A percentile compares a stretch with the other conserved stretches of the same genome.
Conservation (phyloP, 2,113 vertebrate genomes). For the Dissostichus mawsoni region DNA sequence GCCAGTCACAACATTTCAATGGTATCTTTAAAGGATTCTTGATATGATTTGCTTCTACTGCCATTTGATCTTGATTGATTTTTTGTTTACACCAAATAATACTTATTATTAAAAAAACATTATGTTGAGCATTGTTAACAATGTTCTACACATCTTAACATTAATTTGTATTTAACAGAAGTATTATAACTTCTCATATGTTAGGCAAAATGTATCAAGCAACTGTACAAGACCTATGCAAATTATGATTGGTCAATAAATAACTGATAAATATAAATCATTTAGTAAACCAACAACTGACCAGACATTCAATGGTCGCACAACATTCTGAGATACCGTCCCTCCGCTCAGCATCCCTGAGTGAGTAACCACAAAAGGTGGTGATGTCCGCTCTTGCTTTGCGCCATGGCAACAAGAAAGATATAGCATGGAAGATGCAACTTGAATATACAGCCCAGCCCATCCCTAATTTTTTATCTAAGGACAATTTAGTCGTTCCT, state of each 20-base stretch:
- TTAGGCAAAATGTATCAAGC: background rate
- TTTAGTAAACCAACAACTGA: background rate
- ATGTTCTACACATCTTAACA: too few relatives aligned
- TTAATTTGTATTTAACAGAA: too few relatives aligned
- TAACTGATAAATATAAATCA: background rate
- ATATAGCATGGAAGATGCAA: conserved; percentile 46
- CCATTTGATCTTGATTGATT: too few relatives aligned
- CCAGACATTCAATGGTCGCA: background rate
- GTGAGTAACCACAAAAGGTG: conserved; percentile 26
- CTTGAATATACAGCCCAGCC: conserved; percentile 21
- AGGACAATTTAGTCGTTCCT: conserved; percentile 64
- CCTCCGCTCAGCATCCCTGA: background rate
- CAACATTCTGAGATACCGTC: background rate
- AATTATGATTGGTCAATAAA: background rate
- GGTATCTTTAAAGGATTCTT: too few relatives aligned
- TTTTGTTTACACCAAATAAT: too few relatives aligned
- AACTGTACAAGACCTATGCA: background rate
- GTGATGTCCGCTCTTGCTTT: background rate
- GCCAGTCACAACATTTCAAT: background rate
- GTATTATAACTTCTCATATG: background rate
- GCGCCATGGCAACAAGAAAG: conserved; percentile 48
- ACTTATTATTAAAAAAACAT: too few relatives aligned
- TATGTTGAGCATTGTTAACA: too few relatives aligned
- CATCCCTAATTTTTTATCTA: conserved; percentile 51
- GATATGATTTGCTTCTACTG: too few relatives aligned